A percentile compares a stretch with the other conserved stretches of the same genome.
Evolutionary conservation across 1,140 invertebrate species (phyloP).

Genomic region (Bombyx mandarina): DNA sequence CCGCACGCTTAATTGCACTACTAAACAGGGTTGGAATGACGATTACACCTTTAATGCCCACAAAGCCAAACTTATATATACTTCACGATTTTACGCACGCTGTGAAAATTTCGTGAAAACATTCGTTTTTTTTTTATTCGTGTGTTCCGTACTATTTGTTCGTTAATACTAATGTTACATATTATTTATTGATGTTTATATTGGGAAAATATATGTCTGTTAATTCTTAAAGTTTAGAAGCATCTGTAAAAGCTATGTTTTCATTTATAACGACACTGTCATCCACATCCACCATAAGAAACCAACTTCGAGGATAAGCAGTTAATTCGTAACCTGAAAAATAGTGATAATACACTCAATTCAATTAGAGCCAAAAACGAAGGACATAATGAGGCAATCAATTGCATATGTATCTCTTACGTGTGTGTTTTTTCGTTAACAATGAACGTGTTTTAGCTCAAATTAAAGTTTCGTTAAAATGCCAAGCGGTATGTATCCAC

Average conservation of each 20-base stretch:
- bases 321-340: too few relatives aligned
- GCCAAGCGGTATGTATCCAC: slow-evolving; percentile 22
- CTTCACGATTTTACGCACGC: too few relatives aligned
- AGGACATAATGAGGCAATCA: slow-evolving; percentile 37
- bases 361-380: slow-evolving; percentile 39
- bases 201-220: neutral
- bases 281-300: too few relatives aligned
- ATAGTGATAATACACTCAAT: slow-evolving; percentile 45
- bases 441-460: slow-evolving; percentile 34
- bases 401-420: slow-evolving; percentile 24
- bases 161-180: neutral
- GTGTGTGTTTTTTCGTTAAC: slow-evolving; percentile 26
- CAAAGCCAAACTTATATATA: too few relatives aligned
- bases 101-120: slow-evolving; percentile 3
- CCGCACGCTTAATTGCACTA: slow-evolving; percentile 38
- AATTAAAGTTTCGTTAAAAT: slow-evolving; percentile 54
- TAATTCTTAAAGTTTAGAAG: neutral
- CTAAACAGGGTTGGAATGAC: slow-evolving; percentile 10
- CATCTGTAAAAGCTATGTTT: neutral
- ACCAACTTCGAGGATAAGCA: too few relatives aligned
- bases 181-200: too few relatives aligned
- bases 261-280: too few relatives aligned
- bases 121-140: slow-evolving; percentile 30
- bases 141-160: neutral
- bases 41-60: too few relatives aligned